Percentiles rank a stretch among this genome's conserved stretches.
These are phyloP conservation scores for Colaptes auratus DNA, from an alignment of 2,113 vertebrate genomes.

Conservation along the genomic window DNA sequence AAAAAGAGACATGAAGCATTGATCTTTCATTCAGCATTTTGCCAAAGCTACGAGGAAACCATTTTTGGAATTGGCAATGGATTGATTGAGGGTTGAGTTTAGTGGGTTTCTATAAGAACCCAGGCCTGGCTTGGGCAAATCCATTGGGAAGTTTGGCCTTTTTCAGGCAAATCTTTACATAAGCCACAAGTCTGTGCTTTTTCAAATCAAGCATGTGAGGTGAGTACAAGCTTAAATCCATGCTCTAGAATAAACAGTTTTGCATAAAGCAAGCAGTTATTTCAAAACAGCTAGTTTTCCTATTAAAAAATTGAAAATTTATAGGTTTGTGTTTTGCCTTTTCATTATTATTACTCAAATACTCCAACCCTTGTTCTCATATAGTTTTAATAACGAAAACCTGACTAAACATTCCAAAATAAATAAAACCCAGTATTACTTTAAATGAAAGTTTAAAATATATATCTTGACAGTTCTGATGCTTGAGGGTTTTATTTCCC, in stretches of 20 bases:
- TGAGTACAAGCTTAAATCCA: background rate
- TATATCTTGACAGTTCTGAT: constrained; percentile 65
- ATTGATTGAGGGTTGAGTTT: background rate
- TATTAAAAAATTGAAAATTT: constrained; percentile 42
- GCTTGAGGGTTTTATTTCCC: constrained; percentile 61
- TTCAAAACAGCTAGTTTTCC: constrained; percentile 20
- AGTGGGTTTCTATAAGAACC: background rate
- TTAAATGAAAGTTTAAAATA: constrained; percentile 67
- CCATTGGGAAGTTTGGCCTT: background rate
- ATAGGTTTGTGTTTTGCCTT: constrained; percentile 59
- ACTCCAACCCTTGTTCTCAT: constrained; percentile 52
- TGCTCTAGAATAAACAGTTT: constrained; percentile 10
- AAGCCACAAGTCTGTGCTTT: background rate
- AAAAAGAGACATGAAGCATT: background rate
- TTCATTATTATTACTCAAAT: constrained; percentile 56
- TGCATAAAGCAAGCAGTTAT: constrained; percentile 37
- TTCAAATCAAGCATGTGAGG: background rate
- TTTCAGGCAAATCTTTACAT: background rate
- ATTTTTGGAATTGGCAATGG: background rate
- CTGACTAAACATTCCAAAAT: constrained; percentile 51
- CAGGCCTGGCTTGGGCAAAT: background rate
- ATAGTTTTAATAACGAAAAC: constrained; percentile 58
- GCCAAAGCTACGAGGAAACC: background rate
- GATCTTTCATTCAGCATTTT: background rate
- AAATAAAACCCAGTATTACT: constrained; percentile 47